Evolutionary conservation across 2,888 invertebrate species (phyloP), one percentile per base, ranked within the genome.

Genomic region (Gari tellinella): DNA sequence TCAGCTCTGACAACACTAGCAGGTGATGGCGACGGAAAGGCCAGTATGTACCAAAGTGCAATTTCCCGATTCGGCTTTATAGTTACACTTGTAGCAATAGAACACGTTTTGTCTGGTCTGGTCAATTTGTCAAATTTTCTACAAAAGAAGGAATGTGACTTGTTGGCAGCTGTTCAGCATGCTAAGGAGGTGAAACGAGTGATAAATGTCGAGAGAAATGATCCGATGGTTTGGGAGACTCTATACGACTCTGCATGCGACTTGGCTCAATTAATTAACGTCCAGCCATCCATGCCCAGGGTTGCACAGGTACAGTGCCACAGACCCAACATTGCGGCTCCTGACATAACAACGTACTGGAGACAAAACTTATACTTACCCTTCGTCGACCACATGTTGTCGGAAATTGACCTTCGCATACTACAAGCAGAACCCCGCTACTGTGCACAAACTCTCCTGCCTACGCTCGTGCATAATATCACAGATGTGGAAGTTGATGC

Each of bases 391-490:
- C 52, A 40, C 26, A 17, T 58, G 43, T 46, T 62, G 38, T 46
- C 46, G 10, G 73, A 49, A 41, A 66, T 64, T 15, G 49, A 53
- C n/a, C 49, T 63, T 8, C 52, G 67, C 3, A 72, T 68, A 15
- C 61, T 72, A 21, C 57, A 66, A 37, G 70, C 57, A 0, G 41
- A 72, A 40, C 61, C 61, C 21, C 69, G 57, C 7, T 69, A 57
- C 46, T 63, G 23, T 17, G 65, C 48, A 17, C 48, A 60, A 31
- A 12, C 14, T 52, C 31, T 52, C 8, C 26, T 26, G 14, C 52
- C 52, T 10, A 31, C 4, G 10, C 5, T 31, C 31, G 31, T 31
- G 31, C 10, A 4, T 10, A 31, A 10, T 31, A 31, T 31, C 31
- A 31, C 31, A 10, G 31, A 7, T 10, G 31, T 7, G 4, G 31